Percentiles rank a stretch among this genome's conserved stretches.
These are phyloP conservation scores for Naja naja DNA, from an alignment of 2,113 vertebrate species.

Conservation along the genomic window DNA sequence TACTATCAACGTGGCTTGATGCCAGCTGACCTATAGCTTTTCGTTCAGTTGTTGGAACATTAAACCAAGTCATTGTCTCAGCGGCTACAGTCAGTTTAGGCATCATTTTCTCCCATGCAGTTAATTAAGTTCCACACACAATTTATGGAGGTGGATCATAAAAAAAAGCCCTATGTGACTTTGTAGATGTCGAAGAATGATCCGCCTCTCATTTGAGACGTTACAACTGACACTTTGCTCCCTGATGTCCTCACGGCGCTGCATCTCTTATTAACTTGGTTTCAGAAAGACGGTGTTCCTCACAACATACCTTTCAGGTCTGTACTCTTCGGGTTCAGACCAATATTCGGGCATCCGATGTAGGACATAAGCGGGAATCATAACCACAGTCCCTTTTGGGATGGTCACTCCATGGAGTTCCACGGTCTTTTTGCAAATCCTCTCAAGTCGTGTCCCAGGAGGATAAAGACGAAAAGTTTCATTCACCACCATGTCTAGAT, in stretches of 20 bases:
- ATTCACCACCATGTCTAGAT: conserved; percentile 79
- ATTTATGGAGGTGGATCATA: conserved; percentile 60
- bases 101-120: conserved; percentile 52
- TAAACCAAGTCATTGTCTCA: conserved; percentile 64
- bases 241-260: not conserved
- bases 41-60: conserved; percentile 64
- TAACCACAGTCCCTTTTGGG: conserved; percentile 65
- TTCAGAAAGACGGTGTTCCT: fast-evolving
- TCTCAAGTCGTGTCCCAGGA: conserved; percentile 56
- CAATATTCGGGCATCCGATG: conserved; percentile 66
- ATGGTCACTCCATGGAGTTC: conserved; percentile 76
- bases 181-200: conserved; percentile 57
- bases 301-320: conserved; percentile 74
- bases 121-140: conserved; percentile 69
- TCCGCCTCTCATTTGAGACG: conserved; percentile 49
- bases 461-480: conserved; percentile 78
- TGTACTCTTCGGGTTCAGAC: conserved; percentile 74
- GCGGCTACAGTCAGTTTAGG: conserved; percentile 56
- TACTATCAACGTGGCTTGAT: conserved; percentile 48
- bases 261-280: not conserved
- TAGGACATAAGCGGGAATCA: conserved; percentile 66
- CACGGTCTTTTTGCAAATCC: conserved; percentile 78
- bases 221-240: conserved; percentile 31
- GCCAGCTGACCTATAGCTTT: conserved; percentile 60
- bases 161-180: conserved; percentile 53